These are phyloP conservation scores for Drosophila sp. DNA, from an alignment of 1,140 invertebrate genomes.

Conservation along the genomic window DNA sequence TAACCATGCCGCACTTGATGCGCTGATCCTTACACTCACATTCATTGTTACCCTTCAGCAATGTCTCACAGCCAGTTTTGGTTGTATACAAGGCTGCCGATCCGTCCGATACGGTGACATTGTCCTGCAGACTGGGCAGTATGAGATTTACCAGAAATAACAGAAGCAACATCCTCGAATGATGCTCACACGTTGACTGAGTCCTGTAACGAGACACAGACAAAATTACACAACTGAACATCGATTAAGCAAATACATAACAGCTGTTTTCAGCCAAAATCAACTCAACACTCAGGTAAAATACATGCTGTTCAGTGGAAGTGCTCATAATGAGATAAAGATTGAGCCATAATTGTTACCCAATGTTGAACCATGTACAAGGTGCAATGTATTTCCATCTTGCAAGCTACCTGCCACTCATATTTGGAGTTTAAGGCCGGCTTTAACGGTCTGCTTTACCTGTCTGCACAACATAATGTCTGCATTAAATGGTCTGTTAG, in stretches of 20 bases:
- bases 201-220: slow-evolving; percentile 43
- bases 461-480: slow-evolving; percentile 17
- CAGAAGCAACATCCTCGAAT: slow-evolving; percentile 53
- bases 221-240: slow-evolving; percentile 41
- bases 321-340: neutral
- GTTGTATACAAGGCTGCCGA: slow-evolving; percentile 45
- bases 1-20: slow-evolving; percentile 69
- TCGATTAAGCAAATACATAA: slow-evolving; percentile 21
- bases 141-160: slow-evolving; percentile 38
- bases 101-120: slow-evolving; percentile 28
- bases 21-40: slow-evolving; percentile 68
- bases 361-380: neutral
- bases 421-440: neutral
- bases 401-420: slow-evolving; percentile 6
- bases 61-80: slow-evolving; percentile 56
- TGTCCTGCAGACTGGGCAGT: slow-evolving; percentile 48
- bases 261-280: slow-evolving; percentile 1
- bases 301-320: slow-evolving; percentile 2
- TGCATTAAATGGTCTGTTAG: slow-evolving; percentile 55
- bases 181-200: slow-evolving; percentile 40
- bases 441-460: slow-evolving; percentile 1
- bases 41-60: slow-evolving; percentile 56
- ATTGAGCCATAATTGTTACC: neutral
- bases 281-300: slow-evolving; percentile 16
- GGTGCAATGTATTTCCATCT: neutral